These are phyloP conservation scores for Pollicipes pollicipes DNA, from an alignment of 1,140 invertebrate species.

Conservation along the genomic window DNA sequence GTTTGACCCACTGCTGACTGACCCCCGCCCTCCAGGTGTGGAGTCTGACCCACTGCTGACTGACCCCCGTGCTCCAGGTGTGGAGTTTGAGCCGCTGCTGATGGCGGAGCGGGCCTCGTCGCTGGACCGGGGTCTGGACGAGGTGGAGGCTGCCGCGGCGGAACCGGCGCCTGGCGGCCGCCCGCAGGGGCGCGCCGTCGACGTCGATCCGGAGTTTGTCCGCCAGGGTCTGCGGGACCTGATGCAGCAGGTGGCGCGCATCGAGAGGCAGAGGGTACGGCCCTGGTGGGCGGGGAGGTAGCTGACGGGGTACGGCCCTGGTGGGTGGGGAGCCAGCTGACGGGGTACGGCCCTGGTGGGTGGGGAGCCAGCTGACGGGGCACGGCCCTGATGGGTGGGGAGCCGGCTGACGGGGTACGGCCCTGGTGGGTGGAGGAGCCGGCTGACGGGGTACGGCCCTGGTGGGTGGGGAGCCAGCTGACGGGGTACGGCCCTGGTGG, in stretches of 20 bases:
- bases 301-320: no score
- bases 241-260: neutral
- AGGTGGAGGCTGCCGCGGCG: neutral
- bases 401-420: no score
- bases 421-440: no score
- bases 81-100: neutral
- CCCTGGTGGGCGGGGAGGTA: no score
- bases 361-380: no score
- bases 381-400: no score
- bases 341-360: no score
- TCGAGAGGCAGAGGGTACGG: neutral
- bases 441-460: no score
- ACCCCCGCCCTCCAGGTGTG: neutral
- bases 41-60: neutral
- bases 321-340: no score
- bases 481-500: no score
- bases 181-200: neutral
- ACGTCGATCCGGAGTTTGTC: neutral
- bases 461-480: no score
- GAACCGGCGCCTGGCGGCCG: neutral
- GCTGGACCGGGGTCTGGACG: neutral
- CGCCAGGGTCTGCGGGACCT: neutral
- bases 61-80: neutral
- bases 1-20: no score
- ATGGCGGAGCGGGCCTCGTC: neutral